These are phyloP conservation scores for Polylopha cassiicola DNA, from an alignment of 2,888 invertebrate species.

Conservation along the genomic window DNA sequence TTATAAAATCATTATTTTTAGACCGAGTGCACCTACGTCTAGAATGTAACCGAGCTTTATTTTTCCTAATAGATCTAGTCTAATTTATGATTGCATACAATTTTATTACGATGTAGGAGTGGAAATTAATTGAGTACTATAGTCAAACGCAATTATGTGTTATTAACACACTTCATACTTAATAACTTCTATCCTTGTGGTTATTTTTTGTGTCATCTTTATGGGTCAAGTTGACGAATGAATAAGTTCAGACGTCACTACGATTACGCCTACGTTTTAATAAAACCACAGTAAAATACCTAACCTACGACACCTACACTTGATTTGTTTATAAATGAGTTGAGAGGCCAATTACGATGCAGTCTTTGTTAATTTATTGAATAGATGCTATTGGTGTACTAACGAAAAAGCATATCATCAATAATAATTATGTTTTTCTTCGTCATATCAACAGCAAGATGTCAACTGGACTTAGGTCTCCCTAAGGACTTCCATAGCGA, in stretches of 20 bases:
- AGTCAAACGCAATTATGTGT: background rate
- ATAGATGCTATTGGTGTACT: no score
- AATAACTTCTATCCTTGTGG: conserved; percentile 30
- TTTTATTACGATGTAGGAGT: conserved; percentile 12
- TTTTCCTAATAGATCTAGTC: no score
- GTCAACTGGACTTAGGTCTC: no score
- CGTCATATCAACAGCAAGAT: no score
- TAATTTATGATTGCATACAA: conserved; percentile 4
- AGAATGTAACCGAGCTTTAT: no score
- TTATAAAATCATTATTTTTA: no score
- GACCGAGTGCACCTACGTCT: no score
- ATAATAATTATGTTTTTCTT: no score
- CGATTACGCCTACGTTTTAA: conserved; percentile 28
- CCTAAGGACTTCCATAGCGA: no score
- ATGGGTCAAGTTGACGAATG: conserved; percentile 44
- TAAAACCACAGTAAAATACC: conserved; percentile 33
- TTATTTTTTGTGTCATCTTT: conserved; percentile 39
- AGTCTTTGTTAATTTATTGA: no score
- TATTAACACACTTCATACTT: conserved; percentile 14
- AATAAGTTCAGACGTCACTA: conserved; percentile 29
- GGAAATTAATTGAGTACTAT: conserved; percentile 6
- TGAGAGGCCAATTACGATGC: no score
- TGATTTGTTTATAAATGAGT: conserved; percentile 21
- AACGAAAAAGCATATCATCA: no score
- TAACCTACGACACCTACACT: conserved; percentile 35